phyloP scores from a whole-genome alignment of 2,797 vertebrate species.

The Synaphobranchus kaupii region DNA sequence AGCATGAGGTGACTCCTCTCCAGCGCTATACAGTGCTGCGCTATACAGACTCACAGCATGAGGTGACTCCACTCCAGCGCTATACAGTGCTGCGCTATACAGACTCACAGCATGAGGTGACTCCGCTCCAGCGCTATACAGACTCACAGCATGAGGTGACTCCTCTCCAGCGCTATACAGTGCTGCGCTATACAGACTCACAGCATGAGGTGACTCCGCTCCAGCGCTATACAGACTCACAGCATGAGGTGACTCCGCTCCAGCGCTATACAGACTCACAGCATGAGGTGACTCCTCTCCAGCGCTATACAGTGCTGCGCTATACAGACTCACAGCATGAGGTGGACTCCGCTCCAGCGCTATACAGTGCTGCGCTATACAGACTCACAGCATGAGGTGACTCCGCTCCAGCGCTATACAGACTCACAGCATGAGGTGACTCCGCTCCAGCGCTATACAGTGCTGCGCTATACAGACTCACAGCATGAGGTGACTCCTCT shows the following conservation, averaged over 20 bases:
- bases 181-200: conserved; percentile 74
- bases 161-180: conserved; percentile 94
- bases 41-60: conserved; percentile 82
- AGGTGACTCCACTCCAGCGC: conserved; percentile 93
- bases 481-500: conserved; percentile 93
- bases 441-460: conserved; percentile 94
- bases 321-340: conserved; percentile 85
- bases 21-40: no score
- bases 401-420: conserved; percentile 81
- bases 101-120: conserved; percentile 91
- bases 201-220: conserved; percentile 93
- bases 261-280: no score
- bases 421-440: conserved; percentile 92
- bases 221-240: conserved; percentile 82
- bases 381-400: conserved; percentile 91
- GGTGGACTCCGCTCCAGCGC: conserved; percentile 91
- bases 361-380: no score
- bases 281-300: conserved; percentile 78
- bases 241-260: conserved; percentile 93
- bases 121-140: conserved; percentile 81
- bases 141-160: conserved; percentile 92
- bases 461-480: conserved; percentile 74
- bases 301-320: no score
- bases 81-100: no score
- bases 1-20: conserved; percentile 93